Conservation (phyloP, 2,113 vertebrate genomes). For the Xenopus laevis region DNA sequence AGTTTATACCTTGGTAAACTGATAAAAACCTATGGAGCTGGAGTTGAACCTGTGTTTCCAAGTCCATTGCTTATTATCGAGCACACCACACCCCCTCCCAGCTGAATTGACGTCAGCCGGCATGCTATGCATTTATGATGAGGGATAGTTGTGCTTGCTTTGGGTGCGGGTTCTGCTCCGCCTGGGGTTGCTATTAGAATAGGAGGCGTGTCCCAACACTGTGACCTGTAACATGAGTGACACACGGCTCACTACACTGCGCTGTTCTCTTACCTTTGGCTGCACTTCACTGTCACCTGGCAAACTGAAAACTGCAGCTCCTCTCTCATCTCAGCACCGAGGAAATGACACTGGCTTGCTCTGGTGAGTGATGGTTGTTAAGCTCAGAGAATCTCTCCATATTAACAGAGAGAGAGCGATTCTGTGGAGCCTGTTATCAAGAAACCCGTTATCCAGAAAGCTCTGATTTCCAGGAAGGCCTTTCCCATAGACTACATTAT, state of each 20-base stretch:
- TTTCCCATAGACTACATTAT: too few species aligned
- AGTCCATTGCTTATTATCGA: conserved; percentile 32
- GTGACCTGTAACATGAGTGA: conserved; percentile 26
- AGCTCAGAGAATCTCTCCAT: not conserved
- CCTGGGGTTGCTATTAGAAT: conserved; percentile 15
- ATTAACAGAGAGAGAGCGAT: too few species aligned
- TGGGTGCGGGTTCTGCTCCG: conserved; percentile 31
- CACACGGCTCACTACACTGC: conserved; percentile 1
- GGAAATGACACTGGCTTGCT: not conserved
- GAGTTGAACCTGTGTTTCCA: conserved; percentile 40
- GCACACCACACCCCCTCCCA: conserved; percentile 13
- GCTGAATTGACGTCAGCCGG: conserved; percentile 38
- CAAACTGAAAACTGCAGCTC: not conserved
- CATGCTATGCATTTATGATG: conserved; percentile 35
- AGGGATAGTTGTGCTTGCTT: conserved; percentile 33
- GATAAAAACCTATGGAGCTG: not conserved
- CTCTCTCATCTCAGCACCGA: too few species aligned
- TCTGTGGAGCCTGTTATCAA: too few species aligned
- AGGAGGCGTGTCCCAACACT: conserved; percentile 20
- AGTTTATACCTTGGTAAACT: not conserved
- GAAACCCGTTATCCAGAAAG: too few species aligned
- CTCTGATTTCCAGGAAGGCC: too few species aligned
- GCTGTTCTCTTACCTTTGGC: conserved; percentile 18
- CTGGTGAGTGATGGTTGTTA: not conserved
- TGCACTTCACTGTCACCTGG: conserved; percentile 1